Percentiles rank a stretch among this genome's conserved stretches.
phyloP scores from a whole-genome alignment of 1,140 invertebrate genomes.

The Manduca sexta region DNA sequence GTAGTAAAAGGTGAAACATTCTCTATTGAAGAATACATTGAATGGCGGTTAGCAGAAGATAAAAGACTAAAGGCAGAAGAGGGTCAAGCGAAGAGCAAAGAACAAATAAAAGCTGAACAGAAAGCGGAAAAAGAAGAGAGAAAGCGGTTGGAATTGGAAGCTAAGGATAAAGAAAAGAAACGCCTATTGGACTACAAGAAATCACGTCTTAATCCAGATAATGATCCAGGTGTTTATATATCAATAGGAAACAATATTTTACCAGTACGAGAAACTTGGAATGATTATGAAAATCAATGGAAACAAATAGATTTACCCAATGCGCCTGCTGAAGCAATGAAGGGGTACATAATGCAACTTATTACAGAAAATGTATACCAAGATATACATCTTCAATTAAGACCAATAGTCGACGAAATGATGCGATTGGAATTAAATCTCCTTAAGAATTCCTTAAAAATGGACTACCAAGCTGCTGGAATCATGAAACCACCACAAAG shows the following conservation, averaged over 20 bases:
- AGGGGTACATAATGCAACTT: slow-evolving; percentile 46
- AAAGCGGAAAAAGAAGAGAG: slow-evolving; percentile 42
- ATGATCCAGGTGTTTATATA: slow-evolving; percentile 57
- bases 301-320: slow-evolving; percentile 36
- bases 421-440: slow-evolving; percentile 55
- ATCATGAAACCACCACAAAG: slow-evolving; percentile 33
- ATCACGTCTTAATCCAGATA: slow-evolving; percentile 49
- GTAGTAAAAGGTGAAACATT: slow-evolving; percentile 61
- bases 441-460: slow-evolving; percentile 47
- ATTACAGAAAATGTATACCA: slow-evolving; percentile 51
- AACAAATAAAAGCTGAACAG: slow-evolving; percentile 64
- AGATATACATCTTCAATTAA: slow-evolving; percentile 43
- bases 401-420: slow-evolving; percentile 59
- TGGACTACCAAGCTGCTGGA: slow-evolving; percentile 32
- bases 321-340: slow-evolving; percentile 37
- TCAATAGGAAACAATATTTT: slow-evolving; percentile 29
- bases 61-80: slow-evolving; percentile 51
- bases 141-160: slow-evolving; percentile 41
- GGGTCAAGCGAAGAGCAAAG: slow-evolving; percentile 44
- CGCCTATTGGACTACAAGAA: slow-evolving; percentile 52
- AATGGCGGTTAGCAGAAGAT: slow-evolving; percentile 47
- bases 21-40: slow-evolving; percentile 53
- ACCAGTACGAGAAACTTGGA: slow-evolving; percentile 34
- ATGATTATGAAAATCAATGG: slow-evolving; percentile 52
- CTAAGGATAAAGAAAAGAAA: slow-evolving; percentile 48